These are phyloP conservation scores for Hedya salicella DNA, from an alignment of 2,888 invertebrate species.

Conservation along the genomic window DNA sequence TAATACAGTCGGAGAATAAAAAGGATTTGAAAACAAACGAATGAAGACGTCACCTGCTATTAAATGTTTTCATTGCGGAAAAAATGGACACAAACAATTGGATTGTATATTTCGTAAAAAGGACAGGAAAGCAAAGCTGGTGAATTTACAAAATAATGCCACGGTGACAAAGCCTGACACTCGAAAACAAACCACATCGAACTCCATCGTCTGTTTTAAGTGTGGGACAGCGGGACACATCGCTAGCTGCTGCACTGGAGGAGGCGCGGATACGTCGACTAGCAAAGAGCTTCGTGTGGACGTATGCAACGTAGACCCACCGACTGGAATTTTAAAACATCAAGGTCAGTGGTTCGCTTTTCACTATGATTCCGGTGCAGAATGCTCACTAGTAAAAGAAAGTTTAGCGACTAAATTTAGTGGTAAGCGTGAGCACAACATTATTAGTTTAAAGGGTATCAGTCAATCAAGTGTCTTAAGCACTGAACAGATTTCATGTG, in stretches of 20 bases:
- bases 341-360: constrained; percentile 47
- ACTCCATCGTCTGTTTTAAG: too few relatives aligned
- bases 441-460: constrained; percentile 41
- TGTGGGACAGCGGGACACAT: constrained; percentile 35
- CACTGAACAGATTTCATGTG: constrained; percentile 41
- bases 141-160: neutral
- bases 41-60: neutral
- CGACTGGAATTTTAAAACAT: neutral
- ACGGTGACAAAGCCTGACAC: too few relatives aligned
- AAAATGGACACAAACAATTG: neutral
- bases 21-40: neutral
- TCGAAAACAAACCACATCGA: too few relatives aligned
- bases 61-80: constrained; percentile 11
- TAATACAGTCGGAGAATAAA: neutral
- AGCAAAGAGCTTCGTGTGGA: constrained; percentile 13
- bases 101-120: too few relatives aligned
- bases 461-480: constrained; percentile 23
- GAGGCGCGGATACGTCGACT: neutral
- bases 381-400: constrained; percentile 47
- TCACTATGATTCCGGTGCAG: constrained; percentile 48
- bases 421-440: constrained; percentile 36
- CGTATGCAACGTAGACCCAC: neutral
- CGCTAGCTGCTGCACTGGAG: too few relatives aligned
- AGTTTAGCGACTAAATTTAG: constrained; percentile 37
- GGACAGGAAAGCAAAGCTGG: too few relatives aligned